phyloP scores from a whole-genome alignment of 2,113 vertebrate genomes.

The Heterotilapia buettikoferi region DNA sequence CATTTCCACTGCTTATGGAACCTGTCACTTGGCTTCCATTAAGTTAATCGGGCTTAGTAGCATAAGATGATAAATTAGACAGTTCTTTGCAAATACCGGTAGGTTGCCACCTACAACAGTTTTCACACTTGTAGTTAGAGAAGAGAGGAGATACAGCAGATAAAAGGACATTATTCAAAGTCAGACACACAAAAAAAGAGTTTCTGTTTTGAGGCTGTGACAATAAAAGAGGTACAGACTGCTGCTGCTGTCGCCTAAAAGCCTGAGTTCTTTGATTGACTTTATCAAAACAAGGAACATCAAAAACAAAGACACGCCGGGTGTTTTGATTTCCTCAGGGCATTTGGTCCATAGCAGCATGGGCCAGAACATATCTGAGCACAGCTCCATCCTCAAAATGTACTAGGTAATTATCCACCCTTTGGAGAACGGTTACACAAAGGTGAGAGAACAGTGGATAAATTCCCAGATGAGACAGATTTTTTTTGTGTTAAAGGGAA shows the following conservation, averaged over 20 bases:
- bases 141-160: not conserved
- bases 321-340: constrained; percentile 29
- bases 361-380: constrained; percentile 32
- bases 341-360: constrained; percentile 39
- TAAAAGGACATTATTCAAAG: not conserved
- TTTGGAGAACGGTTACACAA: constrained; percentile 12
- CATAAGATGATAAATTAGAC: constrained; percentile 49
- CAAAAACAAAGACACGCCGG: constrained; percentile 35
- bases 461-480: constrained; percentile 31
- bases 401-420: constrained; percentile 26
- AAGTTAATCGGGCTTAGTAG: constrained; percentile 62
- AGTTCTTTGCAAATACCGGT: not conserved
- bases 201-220: not conserved
- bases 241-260: not conserved
- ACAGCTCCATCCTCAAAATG: constrained; percentile 1
- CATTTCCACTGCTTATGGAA: constrained; percentile 30
- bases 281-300: constrained; percentile 44
- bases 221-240: not conserved
- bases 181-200: not conserved
- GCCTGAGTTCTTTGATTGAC: constrained; percentile 36
- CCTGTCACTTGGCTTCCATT: constrained; percentile 63
- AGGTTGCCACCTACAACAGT: not conserved
- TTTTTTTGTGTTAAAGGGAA: constrained; percentile 31
- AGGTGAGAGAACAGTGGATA: constrained; percentile 19
- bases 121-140: not conserved